Conservation (phyloP, 1,140 invertebrate species). For the Bombus picipes region DNA sequence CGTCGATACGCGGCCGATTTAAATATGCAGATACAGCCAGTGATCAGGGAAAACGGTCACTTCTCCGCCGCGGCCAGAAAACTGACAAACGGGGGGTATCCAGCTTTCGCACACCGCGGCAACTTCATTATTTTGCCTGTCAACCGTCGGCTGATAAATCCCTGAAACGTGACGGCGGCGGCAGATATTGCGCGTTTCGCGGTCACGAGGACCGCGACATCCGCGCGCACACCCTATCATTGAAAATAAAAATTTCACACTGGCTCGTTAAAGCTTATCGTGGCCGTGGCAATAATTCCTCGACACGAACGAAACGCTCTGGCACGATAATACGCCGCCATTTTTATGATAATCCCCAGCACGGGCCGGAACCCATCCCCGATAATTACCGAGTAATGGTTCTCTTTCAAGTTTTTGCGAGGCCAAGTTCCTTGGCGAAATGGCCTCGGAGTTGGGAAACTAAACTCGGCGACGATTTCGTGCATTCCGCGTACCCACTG, state of each 20-base stretch:
- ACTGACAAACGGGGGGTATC: slow-evolving; percentile 2
- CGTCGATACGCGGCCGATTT: slow-evolving; percentile 17
- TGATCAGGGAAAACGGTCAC: neutral
- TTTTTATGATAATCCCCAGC: slow-evolving; percentile 31
- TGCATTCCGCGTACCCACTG: neutral
- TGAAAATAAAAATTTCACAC: slow-evolving; percentile 27
- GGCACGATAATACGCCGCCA: slow-evolving; percentile 26
- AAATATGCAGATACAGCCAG: neutral
- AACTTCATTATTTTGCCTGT: slow-evolving; percentile 51
- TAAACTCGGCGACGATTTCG: neutral
- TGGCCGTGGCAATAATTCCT: neutral
- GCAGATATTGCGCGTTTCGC: slow-evolving; percentile 44
- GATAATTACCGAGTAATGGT: slow-evolving; percentile 44
- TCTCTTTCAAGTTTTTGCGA: slow-evolving; percentile 13
- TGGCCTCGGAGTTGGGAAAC: slow-evolving; percentile 12
- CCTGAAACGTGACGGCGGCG: slow-evolving; percentile 20
- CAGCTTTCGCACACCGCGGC: neutral
- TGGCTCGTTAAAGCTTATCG: slow-evolving; percentile 36
- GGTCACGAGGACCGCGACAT: neutral
- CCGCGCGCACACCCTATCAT: neutral
- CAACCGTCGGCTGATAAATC: slow-evolving; percentile 37
- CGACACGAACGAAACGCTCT: neutral
- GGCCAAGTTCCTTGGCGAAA: slow-evolving; percentile 10
- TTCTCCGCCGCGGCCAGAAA: neutral
- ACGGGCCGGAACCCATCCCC: too few relatives aligned